Percentiles rank a stretch among this genome's conserved stretches.
Conservation (phyloP, 1,140 invertebrate genomes). For the Drosophila elegans region DNA sequence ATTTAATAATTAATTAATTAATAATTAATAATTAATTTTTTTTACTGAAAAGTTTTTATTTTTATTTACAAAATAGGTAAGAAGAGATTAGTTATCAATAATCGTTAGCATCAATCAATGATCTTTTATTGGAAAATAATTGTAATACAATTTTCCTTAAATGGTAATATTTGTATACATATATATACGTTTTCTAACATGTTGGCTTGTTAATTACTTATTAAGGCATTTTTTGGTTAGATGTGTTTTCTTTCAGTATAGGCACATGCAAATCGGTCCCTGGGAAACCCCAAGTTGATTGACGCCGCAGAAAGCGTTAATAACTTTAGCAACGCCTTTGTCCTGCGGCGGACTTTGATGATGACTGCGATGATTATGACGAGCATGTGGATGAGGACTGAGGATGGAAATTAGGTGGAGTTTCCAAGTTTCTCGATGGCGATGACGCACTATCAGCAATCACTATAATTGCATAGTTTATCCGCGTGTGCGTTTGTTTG, state of each 20-base stretch:
- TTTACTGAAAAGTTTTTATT: no score
- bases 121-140: no score
- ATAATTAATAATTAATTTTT: no score
- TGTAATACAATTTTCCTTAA: no score
- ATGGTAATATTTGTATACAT: no score
- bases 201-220: no score
- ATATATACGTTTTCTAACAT: no score
- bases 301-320: constrained; percentile 81
- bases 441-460: constrained; percentile 75
- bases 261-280: constrained; percentile 63
- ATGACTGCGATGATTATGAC: constrained; percentile 47
- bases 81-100: no score
- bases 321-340: constrained; percentile 81
- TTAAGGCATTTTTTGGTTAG: not conserved
- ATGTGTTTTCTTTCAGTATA: constrained; percentile 7
- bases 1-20: no score
- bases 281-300: constrained; percentile 64
- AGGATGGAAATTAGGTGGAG: constrained; percentile 34
- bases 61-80: no score
- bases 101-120: no score
- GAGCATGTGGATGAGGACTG: constrained; percentile 1
- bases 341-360: constrained; percentile 75
- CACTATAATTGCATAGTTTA: constrained; percentile 68
- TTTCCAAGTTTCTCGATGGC: constrained; percentile 4
- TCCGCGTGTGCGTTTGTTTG: constrained; percentile 53